A percentile compares a stretch with the other conserved stretches of the same genome.
Evolutionary conservation across 2,888 invertebrate species (phyloP).

Genomic region (Atherix ibis): DNA sequence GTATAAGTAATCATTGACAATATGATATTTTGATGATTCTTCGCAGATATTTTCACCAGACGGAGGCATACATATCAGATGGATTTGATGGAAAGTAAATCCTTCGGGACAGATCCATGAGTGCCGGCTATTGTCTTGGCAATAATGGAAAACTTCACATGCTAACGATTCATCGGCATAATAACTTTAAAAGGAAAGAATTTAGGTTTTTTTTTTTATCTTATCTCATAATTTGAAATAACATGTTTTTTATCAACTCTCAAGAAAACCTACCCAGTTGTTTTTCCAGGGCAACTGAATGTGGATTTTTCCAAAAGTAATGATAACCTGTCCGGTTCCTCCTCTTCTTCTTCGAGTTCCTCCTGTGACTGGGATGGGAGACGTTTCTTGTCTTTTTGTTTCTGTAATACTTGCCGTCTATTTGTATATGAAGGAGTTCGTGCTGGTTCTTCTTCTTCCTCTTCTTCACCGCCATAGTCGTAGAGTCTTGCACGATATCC

Average conservation of each 20-base stretch:
- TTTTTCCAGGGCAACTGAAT: slow-evolving; percentile 63
- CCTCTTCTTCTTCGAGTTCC: slow-evolving; percentile 53
- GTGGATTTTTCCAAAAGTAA: slow-evolving; percentile 66
- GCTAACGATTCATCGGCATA: slow-evolving; percentile 78
- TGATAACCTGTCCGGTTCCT: slow-evolving; percentile 72
- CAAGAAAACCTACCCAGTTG: slow-evolving; percentile 46
- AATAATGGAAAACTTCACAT: slow-evolving; percentile 89
- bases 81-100: slow-evolving; percentile 57
- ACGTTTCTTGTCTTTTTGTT: slow-evolving; percentile 16
- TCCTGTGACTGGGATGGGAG: too few relatives aligned
- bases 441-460: slow-evolving; percentile 10
- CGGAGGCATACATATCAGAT: slow-evolving; percentile 85
- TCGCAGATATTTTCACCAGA: slow-evolving; percentile 78
- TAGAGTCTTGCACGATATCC: slow-evolving; percentile 24
- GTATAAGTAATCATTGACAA: slow-evolving; percentile 85
- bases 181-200: slow-evolving; percentile 34
- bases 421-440: slow-evolving; percentile 14
- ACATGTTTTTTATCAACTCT: too few relatives aligned
- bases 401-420: slow-evolving; percentile 22
- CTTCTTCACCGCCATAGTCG: slow-evolving; percentile 27
- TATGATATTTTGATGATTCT: slow-evolving; percentile 76
- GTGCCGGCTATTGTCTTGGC: slow-evolving; percentile 76
- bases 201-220: neutral
- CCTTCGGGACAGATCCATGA: slow-evolving; percentile 90
- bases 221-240: neutral